A percentile compares a stretch with the other conserved stretches of the same genome.
These are phyloP conservation scores for Sinodicranocentrus sp. DNA, from an alignment of 2,888 invertebrate species.

Conservation along the genomic window DNA sequence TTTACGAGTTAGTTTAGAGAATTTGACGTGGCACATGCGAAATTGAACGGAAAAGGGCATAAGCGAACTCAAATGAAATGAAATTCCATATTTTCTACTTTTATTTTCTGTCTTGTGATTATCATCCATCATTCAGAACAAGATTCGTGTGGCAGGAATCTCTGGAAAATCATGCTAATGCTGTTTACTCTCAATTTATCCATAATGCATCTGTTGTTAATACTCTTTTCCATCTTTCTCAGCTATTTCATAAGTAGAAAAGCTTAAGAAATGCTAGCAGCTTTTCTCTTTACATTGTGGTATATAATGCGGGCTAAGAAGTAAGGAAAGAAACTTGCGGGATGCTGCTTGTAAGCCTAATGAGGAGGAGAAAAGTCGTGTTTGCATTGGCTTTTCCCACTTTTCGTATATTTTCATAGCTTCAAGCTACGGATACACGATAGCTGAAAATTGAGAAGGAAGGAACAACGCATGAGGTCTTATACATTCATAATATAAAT, in stretches of 20 bases:
- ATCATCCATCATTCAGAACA: slow-evolving; percentile 17
- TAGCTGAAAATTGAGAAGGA: slow-evolving; percentile 37
- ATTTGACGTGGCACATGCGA: too few relatives aligned
- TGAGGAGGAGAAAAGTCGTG: slow-evolving; percentile 40
- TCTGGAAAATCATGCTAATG: slow-evolving; percentile 4
- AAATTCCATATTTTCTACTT: too few relatives aligned
- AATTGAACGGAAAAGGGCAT: too few relatives aligned
- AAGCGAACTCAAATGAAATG: too few relatives aligned
- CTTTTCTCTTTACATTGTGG: background rate
- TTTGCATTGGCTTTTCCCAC: slow-evolving; percentile 10
- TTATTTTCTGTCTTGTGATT: background rate
- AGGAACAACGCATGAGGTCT: background rate
- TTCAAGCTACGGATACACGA: slow-evolving; percentile 25
- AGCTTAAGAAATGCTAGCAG: background rate
- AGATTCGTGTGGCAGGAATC: slow-evolving; percentile 7
- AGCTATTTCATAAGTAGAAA: too few relatives aligned
- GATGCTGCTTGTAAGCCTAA: slow-evolving; percentile 22
- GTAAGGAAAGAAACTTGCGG: slow-evolving; percentile 5
- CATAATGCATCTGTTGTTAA: background rate
- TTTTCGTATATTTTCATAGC: background rate
- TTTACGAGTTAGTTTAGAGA: too few relatives aligned
- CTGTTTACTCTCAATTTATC: background rate
- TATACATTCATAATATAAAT: too few relatives aligned
- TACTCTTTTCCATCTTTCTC: too few relatives aligned
- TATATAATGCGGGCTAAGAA: background rate